Evolutionary conservation across 2,888 invertebrate genomes (phyloP).

Genomic region (Apodemia zela): DNA sequence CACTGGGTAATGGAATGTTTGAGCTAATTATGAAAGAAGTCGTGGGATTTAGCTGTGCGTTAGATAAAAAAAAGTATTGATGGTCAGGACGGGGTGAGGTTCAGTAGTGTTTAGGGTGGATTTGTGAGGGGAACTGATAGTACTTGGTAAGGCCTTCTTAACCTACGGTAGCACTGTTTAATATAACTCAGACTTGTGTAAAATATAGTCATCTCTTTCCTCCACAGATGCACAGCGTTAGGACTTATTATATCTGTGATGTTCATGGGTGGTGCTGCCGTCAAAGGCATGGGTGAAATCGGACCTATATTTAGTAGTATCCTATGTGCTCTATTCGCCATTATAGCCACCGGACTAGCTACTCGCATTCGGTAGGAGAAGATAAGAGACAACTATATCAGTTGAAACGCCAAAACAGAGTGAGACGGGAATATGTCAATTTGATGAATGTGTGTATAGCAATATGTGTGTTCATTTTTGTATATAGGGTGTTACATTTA

Average conservation of each 20-base stretch:
- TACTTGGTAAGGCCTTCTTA: too few species aligned
- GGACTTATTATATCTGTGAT: conserved; percentile 76
- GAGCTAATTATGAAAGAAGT: too few species aligned
- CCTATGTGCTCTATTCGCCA: conserved; percentile 36
- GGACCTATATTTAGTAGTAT: conserved; percentile 34
- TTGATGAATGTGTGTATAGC: conserved; percentile 13
- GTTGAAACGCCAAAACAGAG: conserved; percentile 14
- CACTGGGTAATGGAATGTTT: too few species aligned
- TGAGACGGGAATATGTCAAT: conserved; percentile 13
- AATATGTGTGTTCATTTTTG: conserved; percentile 16
- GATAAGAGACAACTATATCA: conserved; percentile 7
- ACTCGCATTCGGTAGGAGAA: conserved; percentile 25
- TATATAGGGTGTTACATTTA: conserved; percentile 15
- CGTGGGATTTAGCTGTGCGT: too few species aligned
- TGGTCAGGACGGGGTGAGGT: too few species aligned
- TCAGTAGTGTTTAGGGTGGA: too few species aligned
- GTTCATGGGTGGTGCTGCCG: conserved; percentile 71
- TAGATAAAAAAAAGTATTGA: too few species aligned
- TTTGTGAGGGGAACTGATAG: too few species aligned
- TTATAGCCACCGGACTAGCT: conserved; percentile 39
- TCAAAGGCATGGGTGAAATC: conserved; percentile 54
- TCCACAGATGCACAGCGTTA: conserved; percentile 76
- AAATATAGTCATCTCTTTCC: neutral
- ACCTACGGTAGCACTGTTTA: too few species aligned
- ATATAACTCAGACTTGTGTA: too few species aligned